Evolutionary conservation across 2,888 invertebrate genomes (phyloP), one percentile per base, ranked within the genome.

Genomic region (Cenopis cana): DNA sequence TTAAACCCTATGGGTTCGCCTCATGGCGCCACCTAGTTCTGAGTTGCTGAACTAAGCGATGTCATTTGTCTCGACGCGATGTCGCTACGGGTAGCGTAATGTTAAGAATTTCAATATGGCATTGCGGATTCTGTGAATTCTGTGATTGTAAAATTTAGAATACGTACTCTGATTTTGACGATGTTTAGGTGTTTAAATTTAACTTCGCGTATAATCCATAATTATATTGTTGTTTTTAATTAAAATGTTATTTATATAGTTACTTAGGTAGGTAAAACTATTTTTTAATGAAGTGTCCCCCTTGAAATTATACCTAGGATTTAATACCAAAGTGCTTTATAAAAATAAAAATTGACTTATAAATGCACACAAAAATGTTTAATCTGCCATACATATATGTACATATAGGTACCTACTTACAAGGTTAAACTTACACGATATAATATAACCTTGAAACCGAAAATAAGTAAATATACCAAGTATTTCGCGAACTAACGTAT

Each of bases 61-160:
- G 92, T 93, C 92, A 84, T 78, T 82, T 86, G 86, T 87, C 83
- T 79, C 89, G 86, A 83, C 85, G 79, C 84, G 93, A 92, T 91
- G 93, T 92, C 93, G 93, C 93, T 88, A 88, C 85, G 74, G 74
- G 82, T 78, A 75, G 20, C 70, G 49, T 62, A 76, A 67, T 60
- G 17, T 55, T 69, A 36, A 65, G 20, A 41, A 50, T 24, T 56
- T 20, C 11, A 36, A 68, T 8, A 41, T 11, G 20, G 56, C 14
- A 9, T n/a, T 36, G 8, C 8, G 11, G 20, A 17, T 14, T 46
- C 46, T 33, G 33, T 8, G 33, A 33, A 6, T 46, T n/a, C n/a
- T 14, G n/a, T n/a, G 46, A 46, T n/a, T n/a, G 46, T 46, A 52
- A 12, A 52, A 50, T 41, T 41, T 8, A 12, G 20, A 38, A 20